Conservation (phyloP, 2,888 invertebrate genomes). For the Tachina lurida region DNA sequence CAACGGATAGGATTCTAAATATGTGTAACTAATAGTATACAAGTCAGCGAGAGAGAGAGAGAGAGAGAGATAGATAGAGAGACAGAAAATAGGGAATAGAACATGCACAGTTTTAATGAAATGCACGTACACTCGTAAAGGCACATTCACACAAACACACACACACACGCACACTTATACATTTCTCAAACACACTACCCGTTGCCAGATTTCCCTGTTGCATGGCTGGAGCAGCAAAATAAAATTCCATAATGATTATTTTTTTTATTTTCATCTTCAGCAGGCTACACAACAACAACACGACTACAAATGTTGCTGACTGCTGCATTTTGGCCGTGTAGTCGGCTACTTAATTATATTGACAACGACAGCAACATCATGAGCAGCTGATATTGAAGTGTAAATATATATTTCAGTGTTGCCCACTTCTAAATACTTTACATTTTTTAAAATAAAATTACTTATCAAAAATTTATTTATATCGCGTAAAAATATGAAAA, state of each 20-base stretch:
- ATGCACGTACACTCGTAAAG: constrained; percentile 20
- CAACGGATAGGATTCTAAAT: constrained; percentile 24
- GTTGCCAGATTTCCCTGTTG: constrained; percentile 51
- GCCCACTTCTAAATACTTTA: too few species aligned
- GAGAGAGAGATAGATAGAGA: not conserved
- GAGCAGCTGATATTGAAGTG: too few species aligned
- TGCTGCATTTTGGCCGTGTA: too few species aligned
- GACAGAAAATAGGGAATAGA: not conserved
- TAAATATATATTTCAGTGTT: too few species aligned
- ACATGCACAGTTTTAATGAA: not conserved
- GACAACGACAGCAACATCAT: too few species aligned
- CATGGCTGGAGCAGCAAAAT: constrained; percentile 27
- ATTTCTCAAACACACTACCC: not conserved
- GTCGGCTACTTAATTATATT: too few species aligned
- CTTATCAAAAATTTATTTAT: too few species aligned
- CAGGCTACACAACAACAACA: too few species aligned
- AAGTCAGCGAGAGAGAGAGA: not conserved
- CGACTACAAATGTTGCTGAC: too few species aligned
- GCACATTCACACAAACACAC: not conserved
- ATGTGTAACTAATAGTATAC: constrained; percentile 28
- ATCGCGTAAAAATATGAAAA: too few species aligned
- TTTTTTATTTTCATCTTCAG: constrained; percentile 13
- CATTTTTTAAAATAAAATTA: too few species aligned
- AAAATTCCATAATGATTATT: constrained; percentile 37
- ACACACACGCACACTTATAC: not conserved